Evolutionary conservation across 2,888 invertebrate genomes (phyloP).

Genomic region (Diogma glabrata): DNA sequence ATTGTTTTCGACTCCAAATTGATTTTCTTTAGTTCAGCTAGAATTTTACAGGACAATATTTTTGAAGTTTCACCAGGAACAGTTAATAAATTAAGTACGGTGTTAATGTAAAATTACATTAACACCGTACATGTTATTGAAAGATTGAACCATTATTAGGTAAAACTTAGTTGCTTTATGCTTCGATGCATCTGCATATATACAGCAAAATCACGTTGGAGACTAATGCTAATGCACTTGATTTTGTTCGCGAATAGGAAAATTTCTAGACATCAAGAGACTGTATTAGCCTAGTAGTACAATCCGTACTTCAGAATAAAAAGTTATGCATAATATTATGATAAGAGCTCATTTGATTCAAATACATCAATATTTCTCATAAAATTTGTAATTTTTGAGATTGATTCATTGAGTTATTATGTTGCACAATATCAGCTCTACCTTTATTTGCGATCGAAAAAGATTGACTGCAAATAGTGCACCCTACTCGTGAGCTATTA

Average conservation of each 20-base stretch:
- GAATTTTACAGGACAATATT: no score
- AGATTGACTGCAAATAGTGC: not conserved
- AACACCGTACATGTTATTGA: not conserved
- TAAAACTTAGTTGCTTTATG: not conserved
- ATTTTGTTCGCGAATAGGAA: not conserved
- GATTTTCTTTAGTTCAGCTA: no score
- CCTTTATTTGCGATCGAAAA: no score
- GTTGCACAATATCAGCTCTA: not conserved
- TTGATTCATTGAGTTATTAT: no score
- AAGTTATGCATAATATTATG: no score
- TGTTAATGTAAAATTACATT: not conserved
- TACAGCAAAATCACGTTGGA: not conserved
- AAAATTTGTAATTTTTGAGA: not conserved
- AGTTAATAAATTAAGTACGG: not conserved
- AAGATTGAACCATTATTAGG: not conserved
- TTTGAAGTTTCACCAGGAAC: not conserved
- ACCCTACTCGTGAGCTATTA: not conserved
- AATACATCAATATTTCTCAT: no score
- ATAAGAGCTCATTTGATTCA: no score
- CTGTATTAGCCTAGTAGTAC: no score
- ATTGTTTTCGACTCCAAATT: no score
- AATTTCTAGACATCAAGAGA: no score
- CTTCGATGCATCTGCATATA: not conserved
- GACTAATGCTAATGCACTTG: not conserved
- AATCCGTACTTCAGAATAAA: no score